Base-by-base conservation (phyloP, 2,888 invertebrate species). In the Scaptomyza caliginosa region DNA sequence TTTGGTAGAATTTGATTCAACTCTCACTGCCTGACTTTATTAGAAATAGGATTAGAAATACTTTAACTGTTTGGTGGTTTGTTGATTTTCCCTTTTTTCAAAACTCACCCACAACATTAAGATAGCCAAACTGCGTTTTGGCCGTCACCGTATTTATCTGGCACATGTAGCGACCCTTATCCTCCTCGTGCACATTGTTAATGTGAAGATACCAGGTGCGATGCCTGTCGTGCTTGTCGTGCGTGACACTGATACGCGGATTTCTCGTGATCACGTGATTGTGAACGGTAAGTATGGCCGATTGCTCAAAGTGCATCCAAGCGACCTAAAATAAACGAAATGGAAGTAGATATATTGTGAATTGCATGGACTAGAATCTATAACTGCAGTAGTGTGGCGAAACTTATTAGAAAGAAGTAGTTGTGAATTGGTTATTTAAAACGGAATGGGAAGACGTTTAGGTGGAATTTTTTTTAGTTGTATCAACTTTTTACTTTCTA, bases 301-400 rank as follows among this genome's bases (percentile, higher is more conserved):
- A 97, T 92, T 97, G 97, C 91, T 97, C 97, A 92, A 96, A 97
- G 92, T 97, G 96, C 95, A 98, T 97, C 97, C 97, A 98, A 69
- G 97, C 98, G 67, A 97, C 97, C 98, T 98, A 92, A 92, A 8
- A 1, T 7, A 3, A 10, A 26, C 0, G 0, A 43, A 7, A 17
- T 16, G 13, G 2, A 2, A 0, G 2, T n/a, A n/a, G n/a, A n/a
- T n/a, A n/a, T n/a, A n/a, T n/a, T n/a, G n/a, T n/a, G n/a, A n/a
- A n/a, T n/a, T n/a, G n/a, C n/a, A n/a, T n/a, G n/a, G n/a, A n/a
- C n/a, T n/a, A n/a, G n/a, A n/a, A n/a, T n/a, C n/a, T n/a, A n/a
- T n/a, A n/a, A n/a, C n/a, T n/a, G n/a, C n/a, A n/a, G n/a, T n/a
- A n/a, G n/a, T n/a, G n/a, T n/a, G n/a, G n/a, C n/a, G n/a, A n/a